These are phyloP conservation scores for Hestina assimilis DNA, from an alignment of 1,140 invertebrate species.

Conservation along the genomic window DNA sequence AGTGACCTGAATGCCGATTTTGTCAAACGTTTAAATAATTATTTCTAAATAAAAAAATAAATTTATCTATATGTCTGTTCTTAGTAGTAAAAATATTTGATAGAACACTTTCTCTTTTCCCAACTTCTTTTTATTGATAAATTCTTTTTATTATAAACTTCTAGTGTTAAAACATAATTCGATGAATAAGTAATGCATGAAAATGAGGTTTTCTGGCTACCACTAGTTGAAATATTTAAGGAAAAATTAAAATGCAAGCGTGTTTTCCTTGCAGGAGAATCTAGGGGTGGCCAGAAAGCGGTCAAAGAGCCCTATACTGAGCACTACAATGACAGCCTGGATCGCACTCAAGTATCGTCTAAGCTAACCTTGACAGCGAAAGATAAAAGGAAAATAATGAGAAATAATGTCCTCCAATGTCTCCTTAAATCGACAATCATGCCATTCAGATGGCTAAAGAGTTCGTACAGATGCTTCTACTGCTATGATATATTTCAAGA, in stretches of 20 bases:
- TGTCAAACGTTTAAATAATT: slow-evolving; percentile 11
- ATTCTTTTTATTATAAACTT: no score
- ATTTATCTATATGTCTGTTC: no score
- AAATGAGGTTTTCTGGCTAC: slow-evolving; percentile 30
- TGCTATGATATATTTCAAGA: slow-evolving; percentile 71
- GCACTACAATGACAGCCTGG: slow-evolving; percentile 15
- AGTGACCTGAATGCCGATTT: no score
- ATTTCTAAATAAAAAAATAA: no score
- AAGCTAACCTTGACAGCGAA: slow-evolving; percentile 37
- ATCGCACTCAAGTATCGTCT: slow-evolving; percentile 1
- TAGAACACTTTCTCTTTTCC: no score
- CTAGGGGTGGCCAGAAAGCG: slow-evolving; percentile 40
- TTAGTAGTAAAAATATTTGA: no score
- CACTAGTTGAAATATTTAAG: slow-evolving; percentile 25
- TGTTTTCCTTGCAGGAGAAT: slow-evolving; percentile 68
- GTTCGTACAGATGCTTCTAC: slow-evolving; percentile 66
- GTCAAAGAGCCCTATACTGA: slow-evolving; percentile 15
- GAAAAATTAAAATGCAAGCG: slow-evolving; percentile 27
- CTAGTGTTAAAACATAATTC: background rate
- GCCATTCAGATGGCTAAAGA: slow-evolving; percentile 68
- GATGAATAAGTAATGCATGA: slow-evolving; percentile 25
- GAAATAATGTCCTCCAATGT: slow-evolving; percentile 56
- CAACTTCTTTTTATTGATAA: no score
- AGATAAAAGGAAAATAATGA: slow-evolving; percentile 55
- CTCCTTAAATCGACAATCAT: slow-evolving; percentile 60